phyloP scores from a whole-genome alignment of 1,140 invertebrate species.

The Maconellicoccus hirsutus region DNA sequence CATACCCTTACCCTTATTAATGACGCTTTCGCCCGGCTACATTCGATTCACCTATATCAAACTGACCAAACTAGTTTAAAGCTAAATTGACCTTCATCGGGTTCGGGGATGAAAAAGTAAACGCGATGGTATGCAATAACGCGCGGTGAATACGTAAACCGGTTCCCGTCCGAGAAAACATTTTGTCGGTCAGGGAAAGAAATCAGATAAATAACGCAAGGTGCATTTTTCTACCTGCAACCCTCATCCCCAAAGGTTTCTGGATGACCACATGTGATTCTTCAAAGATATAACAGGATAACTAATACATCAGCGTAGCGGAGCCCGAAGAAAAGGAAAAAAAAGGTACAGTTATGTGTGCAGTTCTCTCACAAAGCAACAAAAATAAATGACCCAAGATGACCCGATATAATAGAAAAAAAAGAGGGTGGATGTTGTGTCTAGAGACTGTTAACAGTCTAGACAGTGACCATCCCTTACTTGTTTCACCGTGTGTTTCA shows the following conservation, averaged over 20 bases:
- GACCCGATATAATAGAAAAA: conserved; percentile 15
- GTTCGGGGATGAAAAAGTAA: not conserved
- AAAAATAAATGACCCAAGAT: conserved; percentile 20
- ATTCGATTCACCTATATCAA: not conserved
- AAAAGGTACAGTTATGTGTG: conserved; percentile 18
- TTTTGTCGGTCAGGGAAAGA: not conserved
- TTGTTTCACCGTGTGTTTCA: not conserved
- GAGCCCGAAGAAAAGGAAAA: not conserved
- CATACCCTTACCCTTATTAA: too few relatives aligned
- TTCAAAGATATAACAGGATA: conserved; percentile 12
- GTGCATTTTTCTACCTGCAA: conserved; percentile 19
- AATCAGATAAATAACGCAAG: conserved; percentile 17
- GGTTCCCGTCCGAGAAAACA: not conserved
- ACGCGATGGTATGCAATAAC: conserved; percentile 3
- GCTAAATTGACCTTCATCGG: conserved; percentile 21
- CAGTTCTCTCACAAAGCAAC: conserved; percentile 11
- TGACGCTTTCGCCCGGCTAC: too few relatives aligned
- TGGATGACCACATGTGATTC: conserved; percentile 18
- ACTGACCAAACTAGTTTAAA: not conserved
- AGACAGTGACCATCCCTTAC: conserved; percentile 4
- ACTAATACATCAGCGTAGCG: not conserved
- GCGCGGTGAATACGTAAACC: not conserved
- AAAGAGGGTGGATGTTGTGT: conserved; percentile 19
- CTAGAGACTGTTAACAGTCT: conserved; percentile 5
- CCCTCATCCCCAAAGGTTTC: not conserved